Evolutionary conservation across 2,888 invertebrate species (phyloP), one percentile per base, ranked within the genome.

Genomic region (Dendrolimus pini): DNA sequence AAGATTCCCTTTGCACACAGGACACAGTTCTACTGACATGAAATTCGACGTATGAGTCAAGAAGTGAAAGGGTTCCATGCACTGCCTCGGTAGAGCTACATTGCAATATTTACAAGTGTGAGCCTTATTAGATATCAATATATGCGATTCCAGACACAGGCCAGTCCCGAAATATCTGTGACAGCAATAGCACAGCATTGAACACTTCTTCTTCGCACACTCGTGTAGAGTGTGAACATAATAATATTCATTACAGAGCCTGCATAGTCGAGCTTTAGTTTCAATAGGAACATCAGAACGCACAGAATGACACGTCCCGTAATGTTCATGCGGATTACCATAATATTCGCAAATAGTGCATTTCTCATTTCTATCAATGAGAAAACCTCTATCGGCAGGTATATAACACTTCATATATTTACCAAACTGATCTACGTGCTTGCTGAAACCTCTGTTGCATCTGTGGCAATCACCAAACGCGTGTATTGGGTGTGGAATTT

Each of bases 51-150:
- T 71, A 52, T 85, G 85, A 0, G 12, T 14, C 9, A 75, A 2
- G 54, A 82, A 59, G 62, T 85, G 85, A 0, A 70, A 61, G 0
- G 62, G 58, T 1, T 73, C 70, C 63, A 67, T 66, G 55, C 85
- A 85, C 1, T 58, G 53, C 1, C 56, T 62, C 0, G 0, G 0
- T 0, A 84, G 12, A 0, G 2, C 0, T 0, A 8, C 6, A 0
- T 9, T 0, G 12, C 85, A 85, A 0, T 80, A 7, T 0, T 55
- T 56, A 57, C 85, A 85, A 0, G 41, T 9, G 0, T 52, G 55
- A 0, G 59, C 2, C 0, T 14, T 13, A 0, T 55, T 41, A 0
- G 59, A 54, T 0, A 41, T 14, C 0, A 3, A 3, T 10, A 59
- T 10, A 57, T 84, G 84, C 0, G 63, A 1, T 0, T 65, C 41